Evolutionary conservation across 1,140 invertebrate genomes (phyloP), one percentile per base, ranked within the genome.

Genomic region (Argopecten irradians): DNA sequence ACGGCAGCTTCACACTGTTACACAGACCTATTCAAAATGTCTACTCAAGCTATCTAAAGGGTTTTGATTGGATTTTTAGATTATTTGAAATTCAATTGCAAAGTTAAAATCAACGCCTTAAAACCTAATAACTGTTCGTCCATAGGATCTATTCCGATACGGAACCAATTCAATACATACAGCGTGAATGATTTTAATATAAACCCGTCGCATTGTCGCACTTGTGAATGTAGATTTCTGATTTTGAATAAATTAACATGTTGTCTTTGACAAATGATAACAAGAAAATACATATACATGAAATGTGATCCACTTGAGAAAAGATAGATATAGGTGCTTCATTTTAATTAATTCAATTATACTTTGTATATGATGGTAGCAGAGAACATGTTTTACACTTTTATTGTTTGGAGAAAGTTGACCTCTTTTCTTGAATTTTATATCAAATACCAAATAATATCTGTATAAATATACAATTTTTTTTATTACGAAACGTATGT

Each of bases 221-320:
- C n/a, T 16, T 5, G 11, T 71, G 1, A 71, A 71, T n/a, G 13
- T 28, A 71, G 55, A 71, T 71, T 28, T 71, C 3, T 71, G n/a
- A 71, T 71, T 71, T n/a, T n/a, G 1, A 28, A 71, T 71, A 71
- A 71, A 71, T 71, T n/a, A 71, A 28, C 7, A 28, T 28, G 22
- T 28, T 71, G n/a, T 28, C 22, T 28, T 1, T 71, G 55, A 71
- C 55, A 3, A n/a, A 16, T 71, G 55, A 71, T 71, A 71, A 28
- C 55, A 71, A n/a, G 55, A 28, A 71, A n/a, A 71, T n/a, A 71
- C 5, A 71, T 28, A 22, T 71, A 71, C n/a, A 28, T 71, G 55
- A 71, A 71, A 71, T 71, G 55, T 71, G 55, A 71, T 71, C 55
- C n/a, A 71, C 55, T 71, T 71, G n/a, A 71, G 43, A 46, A 46